Evolutionary conservation across 1,140 invertebrate species (phyloP).

Genomic region (Pectinophora gossypiella): DNA sequence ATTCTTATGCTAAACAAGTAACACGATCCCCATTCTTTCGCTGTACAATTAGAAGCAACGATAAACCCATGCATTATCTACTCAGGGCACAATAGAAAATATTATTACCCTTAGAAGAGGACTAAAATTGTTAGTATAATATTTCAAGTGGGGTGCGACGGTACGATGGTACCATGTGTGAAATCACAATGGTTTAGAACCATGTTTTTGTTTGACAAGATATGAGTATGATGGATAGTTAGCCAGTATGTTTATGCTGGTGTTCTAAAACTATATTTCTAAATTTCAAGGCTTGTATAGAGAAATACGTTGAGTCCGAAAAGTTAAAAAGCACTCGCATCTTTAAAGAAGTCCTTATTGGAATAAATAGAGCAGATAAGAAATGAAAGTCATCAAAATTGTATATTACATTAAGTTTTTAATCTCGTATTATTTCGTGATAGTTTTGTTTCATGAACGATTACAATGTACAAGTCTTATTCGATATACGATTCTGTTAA

Average conservation of each 20-base stretch:
- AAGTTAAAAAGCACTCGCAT: too few species aligned
- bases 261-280: too few species aligned
- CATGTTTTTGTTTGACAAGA: constrained; percentile 46
- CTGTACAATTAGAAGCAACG: constrained; percentile 57
- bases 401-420: constrained; percentile 43
- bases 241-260: constrained; percentile 1
- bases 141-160: constrained; percentile 59
- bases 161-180: constrained; percentile 54
- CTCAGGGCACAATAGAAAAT: constrained; percentile 61
- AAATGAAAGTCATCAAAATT: background rate
- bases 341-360: too few species aligned
- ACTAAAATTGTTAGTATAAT: constrained; percentile 69
- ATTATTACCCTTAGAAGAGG: constrained; percentile 55
- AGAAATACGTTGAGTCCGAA: too few species aligned
- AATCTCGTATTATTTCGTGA: constrained; percentile 55
- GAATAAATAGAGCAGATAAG: too few species aligned
- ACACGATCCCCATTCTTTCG: constrained; percentile 63
- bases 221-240: constrained; percentile 45
- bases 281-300: too few species aligned
- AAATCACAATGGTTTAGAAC: constrained; percentile 59
- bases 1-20: constrained; percentile 66
- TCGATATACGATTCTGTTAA: constrained; percentile 55
- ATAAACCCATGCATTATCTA: constrained; percentile 73
- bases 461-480: constrained; percentile 64
- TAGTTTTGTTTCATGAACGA: constrained; percentile 54